These are phyloP conservation scores for Nasonovia ribisnigri DNA, from an alignment of 2,888 invertebrate species.

Conservation along the genomic window DNA sequence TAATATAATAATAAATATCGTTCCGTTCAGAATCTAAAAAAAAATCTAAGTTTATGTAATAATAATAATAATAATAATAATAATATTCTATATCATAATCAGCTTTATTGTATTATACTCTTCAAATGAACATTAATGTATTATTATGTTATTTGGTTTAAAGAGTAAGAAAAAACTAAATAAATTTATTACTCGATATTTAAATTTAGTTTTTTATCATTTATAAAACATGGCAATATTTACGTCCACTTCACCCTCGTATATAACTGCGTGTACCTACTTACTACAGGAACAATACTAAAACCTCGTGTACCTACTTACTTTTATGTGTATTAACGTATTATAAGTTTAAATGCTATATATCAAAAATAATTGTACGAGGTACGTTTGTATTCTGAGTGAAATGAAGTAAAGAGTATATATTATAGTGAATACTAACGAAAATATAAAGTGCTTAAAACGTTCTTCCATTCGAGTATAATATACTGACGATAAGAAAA, in stretches of 20 bases:
- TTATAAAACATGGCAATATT: neutral
- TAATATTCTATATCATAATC: neutral
- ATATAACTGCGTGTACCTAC: neutral
- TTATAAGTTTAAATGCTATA: neutral
- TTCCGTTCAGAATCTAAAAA: neutral
- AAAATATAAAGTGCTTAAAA: neutral
- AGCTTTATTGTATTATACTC: neutral
- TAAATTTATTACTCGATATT: too few species aligned
- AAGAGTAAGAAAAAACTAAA: neutral
- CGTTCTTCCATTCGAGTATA: neutral
- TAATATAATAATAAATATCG: neutral
- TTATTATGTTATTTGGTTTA: neutral
- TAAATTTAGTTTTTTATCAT: too few species aligned
- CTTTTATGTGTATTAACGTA: neutral
- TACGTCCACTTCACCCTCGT: neutral
- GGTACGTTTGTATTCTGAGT: neutral
- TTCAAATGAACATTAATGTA: neutral
- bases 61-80: neutral
- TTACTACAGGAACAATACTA: neutral
- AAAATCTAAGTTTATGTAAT: neutral
- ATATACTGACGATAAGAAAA: neutral
- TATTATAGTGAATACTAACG: neutral
- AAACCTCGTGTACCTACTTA: neutral
- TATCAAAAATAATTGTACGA: neutral
- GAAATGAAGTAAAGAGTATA: neutral